These are phyloP conservation scores for Seriola rivoliana DNA, from an alignment of 2,113 vertebrate genomes.

Conservation along the genomic window DNA sequence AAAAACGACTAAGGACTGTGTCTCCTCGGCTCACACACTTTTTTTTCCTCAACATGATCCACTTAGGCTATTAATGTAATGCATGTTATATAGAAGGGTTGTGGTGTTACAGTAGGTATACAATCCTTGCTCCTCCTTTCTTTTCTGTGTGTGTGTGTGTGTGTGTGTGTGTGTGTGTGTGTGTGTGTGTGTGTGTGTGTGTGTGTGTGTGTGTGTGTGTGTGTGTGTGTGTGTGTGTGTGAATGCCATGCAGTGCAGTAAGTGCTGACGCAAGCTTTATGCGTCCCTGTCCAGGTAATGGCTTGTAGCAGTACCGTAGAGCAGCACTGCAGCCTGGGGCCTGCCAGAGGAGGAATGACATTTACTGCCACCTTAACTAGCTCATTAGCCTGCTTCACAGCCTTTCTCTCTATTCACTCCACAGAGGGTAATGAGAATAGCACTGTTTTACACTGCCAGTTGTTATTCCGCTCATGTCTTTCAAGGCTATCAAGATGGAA, in stretches of 20 bases:
- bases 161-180: constrained; percentile 24
- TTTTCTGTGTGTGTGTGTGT: neutral
- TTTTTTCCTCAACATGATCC: constrained; percentile 46
- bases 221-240: constrained; percentile 1
- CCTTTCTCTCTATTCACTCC: constrained; percentile 52
- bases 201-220: constrained; percentile 2
- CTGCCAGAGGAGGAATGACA: constrained; percentile 79
- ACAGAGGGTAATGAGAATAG: constrained; percentile 59
- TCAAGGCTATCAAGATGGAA: constrained; percentile 52
- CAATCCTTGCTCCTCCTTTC: neutral
- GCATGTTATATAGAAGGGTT: constrained; percentile 37
- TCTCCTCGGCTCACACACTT: constrained; percentile 50
- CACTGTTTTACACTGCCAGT: constrained; percentile 50
- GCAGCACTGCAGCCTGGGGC: constrained; percentile 67
- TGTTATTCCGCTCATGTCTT: constrained; percentile 55
- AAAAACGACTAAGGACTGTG: constrained; percentile 66
- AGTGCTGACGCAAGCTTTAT: constrained; percentile 68
- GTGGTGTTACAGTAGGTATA: constrained; percentile 33
- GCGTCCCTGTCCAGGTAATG: constrained; percentile 72
- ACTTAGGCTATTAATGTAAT: constrained; percentile 63
- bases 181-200: constrained; percentile 24
- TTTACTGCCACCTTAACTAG: constrained; percentile 82
- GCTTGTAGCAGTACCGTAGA: constrained; percentile 59
- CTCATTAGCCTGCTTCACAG: constrained; percentile 80
- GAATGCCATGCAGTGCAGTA: constrained; percentile 37